A percentile compares a stretch with the other conserved stretches of the same genome.
These are phyloP conservation scores for Mythimna lalbum DNA, from an alignment of 2,888 invertebrate genomes.

Conservation along the genomic window DNA sequence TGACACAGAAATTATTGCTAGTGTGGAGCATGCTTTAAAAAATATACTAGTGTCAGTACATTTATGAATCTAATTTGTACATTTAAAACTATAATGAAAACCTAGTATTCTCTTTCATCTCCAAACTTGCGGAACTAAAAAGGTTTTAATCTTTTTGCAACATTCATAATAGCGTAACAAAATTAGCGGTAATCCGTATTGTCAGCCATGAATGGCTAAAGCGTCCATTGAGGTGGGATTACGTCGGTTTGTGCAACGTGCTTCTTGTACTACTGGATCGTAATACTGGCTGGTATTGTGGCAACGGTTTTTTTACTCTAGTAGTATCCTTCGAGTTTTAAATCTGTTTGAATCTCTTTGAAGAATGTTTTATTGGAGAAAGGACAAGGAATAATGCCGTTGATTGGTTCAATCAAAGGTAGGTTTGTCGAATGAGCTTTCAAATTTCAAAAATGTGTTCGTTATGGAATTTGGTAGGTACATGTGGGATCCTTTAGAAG, in stretches of 20 bases:
- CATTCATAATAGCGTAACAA: slow-evolving; percentile 38
- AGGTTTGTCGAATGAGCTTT: no score
- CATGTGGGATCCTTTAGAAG: no score
- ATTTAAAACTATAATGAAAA: no score
- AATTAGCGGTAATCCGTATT: slow-evolving; percentile 57
- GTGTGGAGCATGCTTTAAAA: no score
- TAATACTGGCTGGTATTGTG: slow-evolving; percentile 32
- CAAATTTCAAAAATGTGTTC: no score
- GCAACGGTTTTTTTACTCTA: slow-evolving; percentile 29
- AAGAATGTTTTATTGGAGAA: background rate
- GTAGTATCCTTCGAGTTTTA: slow-evolving; percentile 15
- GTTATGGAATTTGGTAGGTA: no score
- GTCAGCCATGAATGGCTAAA: slow-evolving; percentile 37
- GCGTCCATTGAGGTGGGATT: slow-evolving; percentile 53
- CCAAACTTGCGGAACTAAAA: slow-evolving; percentile 15
- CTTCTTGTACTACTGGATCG: slow-evolving; percentile 7
- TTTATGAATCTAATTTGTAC: no score
- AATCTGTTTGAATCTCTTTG: background rate
- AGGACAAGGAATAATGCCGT: background rate
- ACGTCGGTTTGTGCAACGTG: slow-evolving; percentile 53
- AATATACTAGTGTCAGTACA: no score
- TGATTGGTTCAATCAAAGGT: no score
- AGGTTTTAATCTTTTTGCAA: slow-evolving; percentile 31
- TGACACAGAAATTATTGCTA: no score
- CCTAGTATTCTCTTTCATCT: background rate